Percentiles rank a stretch among this genome's conserved stretches.
phyloP scores from a whole-genome alignment of 2,113 vertebrate species.

The Fulmarus glacialis region DNA sequence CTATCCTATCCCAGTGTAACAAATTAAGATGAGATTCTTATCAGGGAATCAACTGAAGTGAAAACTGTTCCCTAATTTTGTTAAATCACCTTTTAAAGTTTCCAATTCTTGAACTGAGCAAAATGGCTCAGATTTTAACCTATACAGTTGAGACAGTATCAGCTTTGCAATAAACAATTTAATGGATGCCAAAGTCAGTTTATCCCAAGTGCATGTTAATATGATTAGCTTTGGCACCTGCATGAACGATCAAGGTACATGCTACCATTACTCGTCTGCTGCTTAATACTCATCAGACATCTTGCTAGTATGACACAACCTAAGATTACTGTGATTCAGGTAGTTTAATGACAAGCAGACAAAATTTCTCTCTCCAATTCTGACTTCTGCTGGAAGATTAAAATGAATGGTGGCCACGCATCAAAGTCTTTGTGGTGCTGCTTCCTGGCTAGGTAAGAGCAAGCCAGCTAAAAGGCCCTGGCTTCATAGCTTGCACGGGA shows the following conservation, averaged over 20 bases:
- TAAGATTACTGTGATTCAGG: fast-evolving
- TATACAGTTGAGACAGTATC: neutral
- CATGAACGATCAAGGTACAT: neutral
- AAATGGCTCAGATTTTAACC: neutral
- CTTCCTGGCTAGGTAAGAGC: neutral
- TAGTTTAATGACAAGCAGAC: neutral
- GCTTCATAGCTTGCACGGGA: neutral
- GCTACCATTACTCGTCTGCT: neutral
- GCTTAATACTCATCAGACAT: neutral
- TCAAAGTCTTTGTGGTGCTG: neutral
- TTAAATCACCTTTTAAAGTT: neutral
- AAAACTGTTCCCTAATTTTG: neutral
- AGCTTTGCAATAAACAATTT: neutral
- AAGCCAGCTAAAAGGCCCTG: neutral
- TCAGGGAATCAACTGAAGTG: neutral
- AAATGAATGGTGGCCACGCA: fast-evolving
- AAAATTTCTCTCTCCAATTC: neutral
- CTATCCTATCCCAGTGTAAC: neutral
- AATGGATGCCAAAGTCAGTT: neutral
- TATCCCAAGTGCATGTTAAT: neutral
- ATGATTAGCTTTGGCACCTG: neutral
- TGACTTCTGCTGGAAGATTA: neutral
- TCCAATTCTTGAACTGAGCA: neutral
- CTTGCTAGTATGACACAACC: neutral
- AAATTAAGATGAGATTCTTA: neutral